A percentile compares a stretch with the other conserved stretches of the same genome.
Conservation (phyloP, 1,140 invertebrate genomes). For the Phthorimaea operculella region DNA sequence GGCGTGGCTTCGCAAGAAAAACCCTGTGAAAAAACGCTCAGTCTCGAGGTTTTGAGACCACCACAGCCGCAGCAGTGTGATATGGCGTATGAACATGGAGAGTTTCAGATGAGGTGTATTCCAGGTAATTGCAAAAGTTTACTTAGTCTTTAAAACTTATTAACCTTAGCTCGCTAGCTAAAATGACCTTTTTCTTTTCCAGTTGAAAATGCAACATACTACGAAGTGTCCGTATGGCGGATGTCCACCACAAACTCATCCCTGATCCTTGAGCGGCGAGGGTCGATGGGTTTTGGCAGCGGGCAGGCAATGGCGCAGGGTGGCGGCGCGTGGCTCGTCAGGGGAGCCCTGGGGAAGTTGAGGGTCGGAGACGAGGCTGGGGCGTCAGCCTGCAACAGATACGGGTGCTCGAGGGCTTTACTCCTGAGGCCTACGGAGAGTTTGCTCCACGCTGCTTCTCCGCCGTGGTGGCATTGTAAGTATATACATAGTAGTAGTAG, state of each 20-base stretch:
- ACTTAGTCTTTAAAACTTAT: no score
- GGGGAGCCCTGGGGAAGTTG: constrained; percentile 36
- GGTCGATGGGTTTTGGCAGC: constrained; percentile 45
- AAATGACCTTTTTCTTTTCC: constrained; percentile 9
- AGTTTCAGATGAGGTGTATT: constrained; percentile 55
- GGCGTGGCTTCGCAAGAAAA: constrained; percentile 48
- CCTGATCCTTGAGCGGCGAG: constrained; percentile 37
- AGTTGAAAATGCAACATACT: constrained; percentile 61
- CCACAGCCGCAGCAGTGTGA: constrained; percentile 52
- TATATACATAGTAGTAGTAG: no score
- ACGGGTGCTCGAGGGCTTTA: constrained; percentile 45
- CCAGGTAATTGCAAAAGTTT: constrained; percentile 31
- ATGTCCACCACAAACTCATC: constrained; percentile 52
- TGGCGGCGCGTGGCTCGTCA: constrained; percentile 35
- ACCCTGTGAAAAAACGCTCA: constrained; percentile 40
- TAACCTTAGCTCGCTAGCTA: no score
- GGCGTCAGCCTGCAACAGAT: constrained; percentile 51
- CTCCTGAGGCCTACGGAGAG: constrained; percentile 48
- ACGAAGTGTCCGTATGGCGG: constrained; percentile 57
- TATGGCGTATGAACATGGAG: constrained; percentile 49
- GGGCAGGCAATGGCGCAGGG: constrained; percentile 39
- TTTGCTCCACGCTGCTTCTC: constrained; percentile 38
- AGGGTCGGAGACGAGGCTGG: constrained; percentile 46
- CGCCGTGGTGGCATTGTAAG: constrained; percentile 58
- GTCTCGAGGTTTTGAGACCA: constrained; percentile 43